These are phyloP conservation scores for Hoplostethus atlanticus DNA, from an alignment of 2,797 vertebrate species.

Conservation along the genomic window DNA sequence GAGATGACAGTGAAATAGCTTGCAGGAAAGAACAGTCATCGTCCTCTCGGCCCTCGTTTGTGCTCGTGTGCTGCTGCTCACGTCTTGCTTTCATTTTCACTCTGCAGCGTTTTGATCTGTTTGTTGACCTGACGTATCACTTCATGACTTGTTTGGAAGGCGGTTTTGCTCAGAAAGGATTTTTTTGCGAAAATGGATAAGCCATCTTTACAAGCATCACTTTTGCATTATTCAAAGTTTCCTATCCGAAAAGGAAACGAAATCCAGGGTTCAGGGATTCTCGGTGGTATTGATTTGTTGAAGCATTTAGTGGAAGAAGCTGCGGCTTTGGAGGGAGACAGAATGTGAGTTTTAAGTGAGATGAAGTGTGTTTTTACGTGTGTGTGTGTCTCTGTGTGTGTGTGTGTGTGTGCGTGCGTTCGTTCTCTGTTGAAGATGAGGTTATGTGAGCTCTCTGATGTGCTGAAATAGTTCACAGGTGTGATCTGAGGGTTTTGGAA, in stretches of 20 bases:
- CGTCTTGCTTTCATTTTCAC: constrained; percentile 38
- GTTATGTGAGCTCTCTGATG: constrained; percentile 72
- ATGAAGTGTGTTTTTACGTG: constrained; percentile 22
- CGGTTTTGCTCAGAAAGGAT: constrained; percentile 31
- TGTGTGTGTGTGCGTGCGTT: constrained; percentile 4
- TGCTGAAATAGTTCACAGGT: constrained; percentile 84
- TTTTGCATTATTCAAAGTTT: constrained; percentile 69
- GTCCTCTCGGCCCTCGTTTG: constrained; percentile 19
- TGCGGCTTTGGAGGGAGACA: constrained; percentile 50
- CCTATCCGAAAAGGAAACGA: constrained; percentile 51
- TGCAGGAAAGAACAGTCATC: constrained; percentile 26
- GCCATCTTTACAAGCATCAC: constrained; percentile 54
- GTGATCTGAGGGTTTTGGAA: constrained; percentile 74
- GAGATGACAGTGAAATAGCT: neutral
- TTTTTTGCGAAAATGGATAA: constrained; percentile 64
- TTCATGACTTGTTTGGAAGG: constrained; percentile 62
- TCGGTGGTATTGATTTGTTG: constrained; percentile 69
- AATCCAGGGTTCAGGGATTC: constrained; percentile 59
- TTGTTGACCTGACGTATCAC: constrained; percentile 61
- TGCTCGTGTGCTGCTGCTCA: constrained; percentile 40
- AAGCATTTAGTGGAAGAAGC: constrained; percentile 68
- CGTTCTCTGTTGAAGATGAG: constrained; percentile 46
- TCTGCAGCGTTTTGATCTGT: constrained; percentile 48
- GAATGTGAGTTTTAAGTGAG: constrained; percentile 54
- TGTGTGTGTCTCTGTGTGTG: constrained; percentile 18